These are phyloP conservation scores for Latheticus oryzae DNA, from an alignment of 2,888 invertebrate genomes.

Conservation along the genomic window DNA sequence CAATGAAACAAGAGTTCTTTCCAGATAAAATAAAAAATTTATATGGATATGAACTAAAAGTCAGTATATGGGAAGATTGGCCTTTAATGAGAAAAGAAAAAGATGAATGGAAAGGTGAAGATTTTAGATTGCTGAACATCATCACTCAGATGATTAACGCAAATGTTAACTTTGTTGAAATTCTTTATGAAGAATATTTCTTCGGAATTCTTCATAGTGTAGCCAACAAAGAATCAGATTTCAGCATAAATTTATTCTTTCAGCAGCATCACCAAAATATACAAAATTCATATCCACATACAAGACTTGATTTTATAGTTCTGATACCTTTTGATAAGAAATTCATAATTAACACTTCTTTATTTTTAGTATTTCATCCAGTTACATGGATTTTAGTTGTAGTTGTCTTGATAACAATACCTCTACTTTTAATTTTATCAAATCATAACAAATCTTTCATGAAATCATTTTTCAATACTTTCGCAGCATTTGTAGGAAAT, in stretches of 20 bases:
- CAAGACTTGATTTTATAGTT: background rate
- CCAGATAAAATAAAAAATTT: slow-evolving; percentile 15
- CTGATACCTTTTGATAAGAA: background rate
- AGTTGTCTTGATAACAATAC: no score
- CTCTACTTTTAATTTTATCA: no score
- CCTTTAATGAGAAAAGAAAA: slow-evolving; percentile 1
- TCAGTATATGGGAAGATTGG: slow-evolving; percentile 4
- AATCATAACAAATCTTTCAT: no score
- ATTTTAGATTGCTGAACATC: background rate
- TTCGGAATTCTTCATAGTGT: background rate
- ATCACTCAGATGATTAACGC: slow-evolving; percentile 3
- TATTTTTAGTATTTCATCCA: background rate
- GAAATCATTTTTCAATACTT: no score
- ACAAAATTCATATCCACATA: background rate
- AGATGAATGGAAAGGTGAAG: slow-evolving; percentile 9
- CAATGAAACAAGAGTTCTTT: background rate
- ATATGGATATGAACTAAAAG: slow-evolving; percentile 7
- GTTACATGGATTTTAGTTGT: background rate
- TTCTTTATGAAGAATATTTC: no score
- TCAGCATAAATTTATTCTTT: slow-evolving; percentile 15
- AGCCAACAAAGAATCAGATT: slow-evolving; percentile 4
- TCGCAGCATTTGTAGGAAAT: background rate
- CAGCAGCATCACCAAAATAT: background rate
- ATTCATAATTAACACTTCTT: background rate
- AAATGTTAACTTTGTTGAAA: background rate